These are phyloP conservation scores for Sakesphorus luctuosus DNA, from an alignment of 2,113 vertebrate genomes.

Conservation along the genomic window DNA sequence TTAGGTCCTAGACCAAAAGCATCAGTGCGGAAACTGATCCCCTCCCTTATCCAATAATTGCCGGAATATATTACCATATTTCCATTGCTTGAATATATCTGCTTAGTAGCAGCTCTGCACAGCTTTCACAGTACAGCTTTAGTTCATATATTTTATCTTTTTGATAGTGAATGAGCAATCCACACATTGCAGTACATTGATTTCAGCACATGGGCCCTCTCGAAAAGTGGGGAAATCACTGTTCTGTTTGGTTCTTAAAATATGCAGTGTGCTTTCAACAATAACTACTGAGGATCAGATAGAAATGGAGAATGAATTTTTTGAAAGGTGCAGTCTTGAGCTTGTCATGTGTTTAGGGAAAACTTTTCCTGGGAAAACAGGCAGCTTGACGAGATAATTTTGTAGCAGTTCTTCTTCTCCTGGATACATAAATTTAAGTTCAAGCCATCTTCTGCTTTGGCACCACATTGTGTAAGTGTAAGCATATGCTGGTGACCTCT, in stretches of 20 bases:
- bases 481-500: constrained; percentile 42
- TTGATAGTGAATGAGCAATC: constrained; percentile 69
- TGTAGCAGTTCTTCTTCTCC: constrained; percentile 55
- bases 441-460: constrained; percentile 31
- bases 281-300: constrained; percentile 70
- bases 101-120: constrained; percentile 57
- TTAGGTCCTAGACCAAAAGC: constrained; percentile 64
- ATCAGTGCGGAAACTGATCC: constrained; percentile 55
- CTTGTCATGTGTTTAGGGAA: constrained; percentile 71
- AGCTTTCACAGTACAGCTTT: constrained; percentile 71
- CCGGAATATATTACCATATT: constrained; percentile 66
- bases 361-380: constrained; percentile 68
- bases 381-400: constrained; percentile 66
- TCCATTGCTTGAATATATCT: constrained; percentile 60
- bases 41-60: constrained; percentile 60
- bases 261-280: constrained; percentile 73
- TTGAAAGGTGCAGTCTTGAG: constrained; percentile 73
- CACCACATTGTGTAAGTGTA: constrained; percentile 6
- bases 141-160: constrained; percentile 65
- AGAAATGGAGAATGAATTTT: constrained; percentile 67
- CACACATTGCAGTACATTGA: constrained; percentile 66
- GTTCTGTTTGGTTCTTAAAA: constrained; percentile 69
- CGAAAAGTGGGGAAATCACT: constrained; percentile 67
- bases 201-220: constrained; percentile 68
- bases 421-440: constrained; percentile 64